Base-by-base conservation (phyloP, 2,888 invertebrate genomes). In the Orthosia incerta region DNA sequence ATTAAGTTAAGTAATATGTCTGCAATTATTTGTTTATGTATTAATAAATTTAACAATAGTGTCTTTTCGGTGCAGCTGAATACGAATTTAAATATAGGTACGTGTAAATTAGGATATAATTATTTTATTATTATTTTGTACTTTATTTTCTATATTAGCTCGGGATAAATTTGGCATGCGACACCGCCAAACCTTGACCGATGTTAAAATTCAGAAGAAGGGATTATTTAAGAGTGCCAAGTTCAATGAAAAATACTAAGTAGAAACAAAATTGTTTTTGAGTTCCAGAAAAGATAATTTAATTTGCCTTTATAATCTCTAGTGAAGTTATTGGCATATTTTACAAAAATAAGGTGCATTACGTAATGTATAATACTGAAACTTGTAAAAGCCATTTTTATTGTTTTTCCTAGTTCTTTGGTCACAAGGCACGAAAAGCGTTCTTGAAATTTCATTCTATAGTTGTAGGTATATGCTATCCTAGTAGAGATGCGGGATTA, bases 401-500 rank as follows among this genome's bases (percentile, higher is more conserved):
- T 39, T 23, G 12, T 48, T 11, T 4, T 45, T 15, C 12, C 18
- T 31, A 16, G 0, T n/a, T 46, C 15, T 56, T 56, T 48, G 31
- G 7, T 12, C 4, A 18, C 13, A n/a, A 9, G 2, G 26, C 56
- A 9, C 59, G 50, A 48, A 62, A n/a, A n/a, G 0, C 2, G 39
- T 39, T 39, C 39, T 39, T 39, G 39, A 39, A 39, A 39, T 31
- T 31, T 31, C 39, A 26, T 45, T 26, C 13, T 48, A 39, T 26
- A 31, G 50, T 23, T 55, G 3, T 50, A 59, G 12, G 4, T 39
- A 31, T 16, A 61, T 79, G 79, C 48, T 53, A 45, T 57, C 68
- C 71, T 80, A 62, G 71, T 80, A 75, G 45, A n/a, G 9, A 45
- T 61, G 61, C 64, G 45, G 64, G 48, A 31, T 65, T 55, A 68